Evolutionary conservation across 2,797 vertebrate species (phyloP).

Genomic region (Oreochromis mossambicus): DNA sequence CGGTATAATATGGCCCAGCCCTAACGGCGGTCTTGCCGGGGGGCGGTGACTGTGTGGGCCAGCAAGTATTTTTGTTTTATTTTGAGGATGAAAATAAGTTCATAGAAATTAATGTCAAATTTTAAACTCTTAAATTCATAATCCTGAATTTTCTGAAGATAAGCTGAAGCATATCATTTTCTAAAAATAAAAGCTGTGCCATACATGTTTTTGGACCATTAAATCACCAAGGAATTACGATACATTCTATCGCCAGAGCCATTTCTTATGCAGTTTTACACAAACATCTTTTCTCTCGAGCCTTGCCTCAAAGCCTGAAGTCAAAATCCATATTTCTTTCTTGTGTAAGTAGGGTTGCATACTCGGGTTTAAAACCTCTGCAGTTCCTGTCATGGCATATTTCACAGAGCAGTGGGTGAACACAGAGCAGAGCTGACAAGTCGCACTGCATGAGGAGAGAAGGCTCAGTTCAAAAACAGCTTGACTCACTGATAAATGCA

Average conservation of each 20-base stretch:
- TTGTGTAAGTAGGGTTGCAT: constrained; percentile 60
- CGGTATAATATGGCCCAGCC: too few species aligned
- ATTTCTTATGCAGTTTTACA: constrained; percentile 13
- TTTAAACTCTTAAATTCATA: background rate
- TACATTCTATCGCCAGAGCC: background rate
- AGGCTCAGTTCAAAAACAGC: constrained; percentile 44
- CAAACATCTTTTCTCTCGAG: constrained; percentile 45
- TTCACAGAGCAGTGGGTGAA: constrained; percentile 61
- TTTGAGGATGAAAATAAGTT: background rate
- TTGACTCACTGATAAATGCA: constrained; percentile 60
- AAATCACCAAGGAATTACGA: background rate
- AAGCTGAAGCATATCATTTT: background rate
- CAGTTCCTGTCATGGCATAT: constrained; percentile 63
- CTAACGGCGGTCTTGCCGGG: too few species aligned
- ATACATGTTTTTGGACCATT: background rate
- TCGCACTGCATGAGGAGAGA: constrained; percentile 41
- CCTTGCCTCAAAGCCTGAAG: constrained; percentile 43
- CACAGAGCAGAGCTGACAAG: constrained; percentile 60
- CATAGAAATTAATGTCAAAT: background rate
- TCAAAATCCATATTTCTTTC: constrained; percentile 62
- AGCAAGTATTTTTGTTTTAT: background rate
- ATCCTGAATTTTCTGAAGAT: background rate
- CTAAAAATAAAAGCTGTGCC: background rate
- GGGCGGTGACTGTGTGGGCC: background rate
- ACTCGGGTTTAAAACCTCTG: constrained; percentile 59